phyloP scores from a whole-genome alignment of 64 coral and sea anemone species.

The Montipora capricornis region DNA sequence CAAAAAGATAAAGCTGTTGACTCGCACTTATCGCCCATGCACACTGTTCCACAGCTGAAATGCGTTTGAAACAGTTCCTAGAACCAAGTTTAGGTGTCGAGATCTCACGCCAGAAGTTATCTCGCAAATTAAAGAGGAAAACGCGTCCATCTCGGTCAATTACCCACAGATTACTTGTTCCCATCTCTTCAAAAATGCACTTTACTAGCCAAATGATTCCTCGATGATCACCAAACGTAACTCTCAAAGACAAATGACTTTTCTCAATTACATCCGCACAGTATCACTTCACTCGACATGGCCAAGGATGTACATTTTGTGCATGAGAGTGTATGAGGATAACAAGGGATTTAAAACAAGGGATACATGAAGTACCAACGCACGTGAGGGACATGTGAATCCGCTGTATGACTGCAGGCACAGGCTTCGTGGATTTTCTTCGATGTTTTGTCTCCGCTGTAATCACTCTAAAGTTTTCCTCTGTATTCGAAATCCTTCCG shows the following conservation, averaged over 20 bases:
- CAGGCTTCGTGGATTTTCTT: too few relatives aligned
- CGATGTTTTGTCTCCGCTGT: not conserved
- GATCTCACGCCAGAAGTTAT: constrained; percentile 82
- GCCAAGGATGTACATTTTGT: too few relatives aligned
- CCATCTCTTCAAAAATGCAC: not conserved
- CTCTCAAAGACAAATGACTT: too few relatives aligned
- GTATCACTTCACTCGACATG: too few relatives aligned
- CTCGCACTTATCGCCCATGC: constrained; percentile 93
- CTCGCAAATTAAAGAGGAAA: constrained; percentile 80
- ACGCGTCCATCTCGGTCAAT: constrained; percentile 87
- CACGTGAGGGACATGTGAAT: too few relatives aligned
- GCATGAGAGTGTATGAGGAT: too few relatives aligned
- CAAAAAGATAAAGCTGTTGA: constrained; percentile 86
- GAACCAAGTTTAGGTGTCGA: constrained; percentile 84
- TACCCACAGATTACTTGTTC: constrained; percentile 67
- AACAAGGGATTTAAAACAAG: too few relatives aligned
- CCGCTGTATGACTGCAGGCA: too few relatives aligned
- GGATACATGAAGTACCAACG: too few relatives aligned
- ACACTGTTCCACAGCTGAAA: constrained; percentile 86
- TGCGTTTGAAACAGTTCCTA: constrained; percentile 92
- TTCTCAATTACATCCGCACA: too few relatives aligned
- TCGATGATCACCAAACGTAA: not conserved
- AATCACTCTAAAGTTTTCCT: not conserved
- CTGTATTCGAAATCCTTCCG: not conserved
- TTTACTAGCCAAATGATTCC: not conserved